Percentiles rank a stretch among this genome's conserved stretches.
Evolutionary conservation across 2,113 vertebrate species (phyloP).

Genomic region (Phylloscopus trochilus): DNA sequence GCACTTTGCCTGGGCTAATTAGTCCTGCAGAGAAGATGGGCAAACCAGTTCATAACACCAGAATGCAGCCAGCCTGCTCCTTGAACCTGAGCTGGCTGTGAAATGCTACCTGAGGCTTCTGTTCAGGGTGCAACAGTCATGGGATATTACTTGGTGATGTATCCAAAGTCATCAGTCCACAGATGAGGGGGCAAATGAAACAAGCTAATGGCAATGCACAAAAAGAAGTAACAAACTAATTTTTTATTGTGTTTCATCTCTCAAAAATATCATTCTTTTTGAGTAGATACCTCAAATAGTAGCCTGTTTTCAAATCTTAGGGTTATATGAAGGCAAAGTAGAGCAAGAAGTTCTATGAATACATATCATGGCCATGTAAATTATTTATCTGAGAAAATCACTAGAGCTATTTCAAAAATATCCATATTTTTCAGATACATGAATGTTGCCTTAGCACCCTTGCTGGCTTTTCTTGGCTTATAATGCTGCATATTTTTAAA

Average conservation of each 20-base stretch:
- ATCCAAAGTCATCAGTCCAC: not conserved
- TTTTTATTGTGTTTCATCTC: not conserved
- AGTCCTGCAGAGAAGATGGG: not conserved
- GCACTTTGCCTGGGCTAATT: not conserved
- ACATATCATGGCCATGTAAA: not conserved
- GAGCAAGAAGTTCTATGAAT: not conserved
- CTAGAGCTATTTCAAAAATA: not conserved
- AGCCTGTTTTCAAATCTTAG: not conserved
- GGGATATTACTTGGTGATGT: not conserved
- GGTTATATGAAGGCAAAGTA: not conserved
- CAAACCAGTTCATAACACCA: not conserved
- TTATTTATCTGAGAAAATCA: not conserved
- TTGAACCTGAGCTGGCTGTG: not conserved
- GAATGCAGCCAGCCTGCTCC: not conserved
- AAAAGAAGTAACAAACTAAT: not conserved
- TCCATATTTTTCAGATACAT: not conserved
- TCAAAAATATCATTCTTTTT: not conserved
- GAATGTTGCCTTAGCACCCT: not conserved
- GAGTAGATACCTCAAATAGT: not conserved
- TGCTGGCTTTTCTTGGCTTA: not conserved
- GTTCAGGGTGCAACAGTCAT: not conserved
- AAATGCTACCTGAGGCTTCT: not conserved
- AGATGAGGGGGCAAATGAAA: not conserved
- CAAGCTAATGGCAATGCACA: rapidly evolving
- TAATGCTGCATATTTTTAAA: not conserved